phyloP scores from a whole-genome alignment of 1,140 invertebrate species.

The Lordiphosa clarofinis region DNA sequence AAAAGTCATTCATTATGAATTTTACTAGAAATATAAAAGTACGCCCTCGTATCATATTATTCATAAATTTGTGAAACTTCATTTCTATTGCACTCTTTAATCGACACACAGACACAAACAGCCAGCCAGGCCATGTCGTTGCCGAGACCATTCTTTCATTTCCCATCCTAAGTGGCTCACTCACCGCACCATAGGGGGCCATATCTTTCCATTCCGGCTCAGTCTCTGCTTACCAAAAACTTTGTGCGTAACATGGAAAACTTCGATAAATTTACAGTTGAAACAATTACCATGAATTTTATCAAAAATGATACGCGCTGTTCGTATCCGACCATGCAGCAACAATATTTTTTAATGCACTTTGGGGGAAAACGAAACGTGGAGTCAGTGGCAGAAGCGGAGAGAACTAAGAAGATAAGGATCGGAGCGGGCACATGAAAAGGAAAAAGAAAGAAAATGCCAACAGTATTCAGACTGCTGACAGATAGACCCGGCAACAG shows the following conservation, averaged over 20 bases:
- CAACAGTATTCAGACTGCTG: constrained; percentile 55
- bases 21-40: too few relatives aligned
- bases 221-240: constrained; percentile 46
- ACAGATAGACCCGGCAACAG: constrained; percentile 61
- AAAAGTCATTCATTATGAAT: too few relatives aligned
- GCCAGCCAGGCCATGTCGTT: constrained; percentile 47
- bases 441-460: constrained; percentile 41
- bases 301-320: constrained; percentile 77
- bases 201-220: constrained; percentile 24
- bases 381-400: constrained; percentile 40
- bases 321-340: constrained; percentile 77
- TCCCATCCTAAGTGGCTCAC: constrained; percentile 22
- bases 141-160: constrained; percentile 35
- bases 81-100: constrained; percentile 29
- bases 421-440: constrained; percentile 26
- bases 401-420: constrained; percentile 61
- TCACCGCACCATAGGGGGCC: constrained; percentile 42
- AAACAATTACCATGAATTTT: constrained; percentile 78
- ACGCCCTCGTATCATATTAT: too few relatives aligned
- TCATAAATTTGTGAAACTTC: too few relatives aligned
- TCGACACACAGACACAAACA: constrained; percentile 32
- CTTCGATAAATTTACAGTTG: constrained; percentile 78
- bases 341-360: constrained; percentile 79
- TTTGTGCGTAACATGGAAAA: constrained; percentile 77
- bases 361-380: constrained; percentile 74